Evolutionary conservation across 2,797 vertebrate species (phyloP), one percentile per base, ranked within the genome.

Genomic region (Rousettus madagascariensis): DNA sequence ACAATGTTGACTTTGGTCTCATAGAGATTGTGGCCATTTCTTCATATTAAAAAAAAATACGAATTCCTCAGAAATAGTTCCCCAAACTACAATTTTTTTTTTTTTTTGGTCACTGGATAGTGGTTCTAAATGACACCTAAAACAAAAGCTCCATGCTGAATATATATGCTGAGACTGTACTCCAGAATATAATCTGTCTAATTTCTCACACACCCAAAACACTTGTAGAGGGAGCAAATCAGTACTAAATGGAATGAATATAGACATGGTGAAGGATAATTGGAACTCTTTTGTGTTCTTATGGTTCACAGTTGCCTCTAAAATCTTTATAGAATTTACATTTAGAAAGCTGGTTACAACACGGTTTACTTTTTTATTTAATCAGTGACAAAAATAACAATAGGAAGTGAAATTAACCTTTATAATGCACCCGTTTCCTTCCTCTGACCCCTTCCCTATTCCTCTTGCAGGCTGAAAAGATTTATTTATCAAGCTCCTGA

Each of bases 41-140:
- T 96, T 57, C 16, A 78, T 46, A 65, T 57, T 57, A 6, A 74
- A 90, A 65, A 66, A 75, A 59, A 59, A 57, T 20, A 86, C 17
- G 74, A 84, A 95, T 78, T 82, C 19, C 19, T 96, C 49, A 90
- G 53, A 84, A 96, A 78, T 65, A 57, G 20, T 61, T 71, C 28
- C 11, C 38, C 11, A 92, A 93, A 71, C 11, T 84, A 7, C 75
- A 86, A 83, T 61, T 93, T 95, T 85, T 94, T 49, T 85, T 94
- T 49, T 75, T 53, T 41, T 46, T 49, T 49, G 5, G 82, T 91
- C 43, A 41, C n/a, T 38, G 19, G 13, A 90, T 91, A 91, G 33
- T 84, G 17, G 57, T 38, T 96, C 57, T 78, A 78, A 93, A 86
- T 53, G 46, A 79, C n/a, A 91, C 26, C 26, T 84, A 72, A 95